Conservation (phyloP, 2,797 vertebrate genomes). For the Mallotus villosus region DNA sequence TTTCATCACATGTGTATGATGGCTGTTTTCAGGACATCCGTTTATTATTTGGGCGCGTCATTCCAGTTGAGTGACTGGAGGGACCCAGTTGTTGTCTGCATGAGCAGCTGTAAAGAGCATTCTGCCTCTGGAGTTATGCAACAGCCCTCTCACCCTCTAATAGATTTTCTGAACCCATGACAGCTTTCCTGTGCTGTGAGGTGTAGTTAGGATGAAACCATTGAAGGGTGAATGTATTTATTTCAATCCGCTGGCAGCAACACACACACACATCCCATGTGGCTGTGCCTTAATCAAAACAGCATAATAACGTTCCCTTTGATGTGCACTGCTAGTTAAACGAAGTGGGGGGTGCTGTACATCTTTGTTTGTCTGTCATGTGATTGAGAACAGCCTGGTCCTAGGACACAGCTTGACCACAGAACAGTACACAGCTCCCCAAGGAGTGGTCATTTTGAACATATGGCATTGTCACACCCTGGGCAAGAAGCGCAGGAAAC, state of each 20-base stretch:
- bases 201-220: neutral
- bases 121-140: slow-evolving; percentile 62
- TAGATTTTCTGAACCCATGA: slow-evolving; percentile 53
- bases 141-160: slow-evolving; percentile 61
- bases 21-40: slow-evolving; percentile 24
- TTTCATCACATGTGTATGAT: slow-evolving; percentile 7
- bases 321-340: neutral
- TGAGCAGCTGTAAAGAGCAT: slow-evolving; percentile 55
- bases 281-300: neutral
- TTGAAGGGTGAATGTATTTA: neutral
- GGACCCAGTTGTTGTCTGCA: slow-evolving; percentile 35
- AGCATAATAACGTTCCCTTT: neutral
- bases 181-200: slow-evolving; percentile 8
- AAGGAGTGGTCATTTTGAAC: slow-evolving; percentile 29
- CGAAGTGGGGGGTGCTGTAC: neutral
- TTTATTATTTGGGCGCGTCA: slow-evolving; percentile 40
- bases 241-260: neutral
- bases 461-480: slow-evolving; percentile 62
- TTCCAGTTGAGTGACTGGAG: slow-evolving; percentile 38
- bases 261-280: slow-evolving; percentile 36
- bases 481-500: slow-evolving; percentile 44
- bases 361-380: neutral
- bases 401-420: neutral
- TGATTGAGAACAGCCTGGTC: neutral
- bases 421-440: neutral